Base-by-base conservation (phyloP, 2,113 vertebrate species). In the Hyla sarda region DNA sequence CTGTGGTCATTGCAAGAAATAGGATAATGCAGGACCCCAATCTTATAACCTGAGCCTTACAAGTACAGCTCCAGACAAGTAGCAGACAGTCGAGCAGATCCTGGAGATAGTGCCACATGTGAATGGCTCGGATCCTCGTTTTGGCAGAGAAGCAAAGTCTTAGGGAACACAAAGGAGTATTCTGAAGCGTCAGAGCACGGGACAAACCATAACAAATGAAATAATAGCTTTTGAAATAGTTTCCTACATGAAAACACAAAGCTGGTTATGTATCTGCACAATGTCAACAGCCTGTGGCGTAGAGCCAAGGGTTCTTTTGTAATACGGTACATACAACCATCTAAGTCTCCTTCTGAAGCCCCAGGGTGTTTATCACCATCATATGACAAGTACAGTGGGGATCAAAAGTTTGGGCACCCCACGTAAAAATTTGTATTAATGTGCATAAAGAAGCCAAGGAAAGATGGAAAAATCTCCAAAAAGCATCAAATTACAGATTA, bases 161-260 rank as follows among this genome's bases (percentile, higher is more conserved):
- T 19, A 21, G 0, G 32, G 5, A 17, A 3, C 41, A 41, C 3
- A 41, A 32, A 41, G 37, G 69, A 6, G n/a, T 41, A 65, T 12
- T 13, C 62, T 6, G 13, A 8, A 65, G 28, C 28, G 13, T 14
- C 11, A 28, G 3, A 30, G 25, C 25, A 6, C 12, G 1, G 60
- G 12, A 32, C 28, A 30, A 65, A 65, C 62, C 28, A 65, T 65
- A 65, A 65, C 62, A 65, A 30, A 30, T 32, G 28, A 32, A 8
- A 28, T 16, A 30, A 65, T 21, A 5, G 50, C 50, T 56, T 52
- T 23, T 56, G 56, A 78, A 78, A 78, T 78, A 78, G 75, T 56
- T 34, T 78, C 50, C 50, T 12, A 21, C 50, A 37, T 21, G 62
- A 77, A 32, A 77, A 50, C 10, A 25, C 25, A 1, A 48, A 50